Evolutionary conservation across 2,113 vertebrate genomes (phyloP), one percentile per base, ranked within the genome.

Genomic region (Ochotona princeps): DNA sequence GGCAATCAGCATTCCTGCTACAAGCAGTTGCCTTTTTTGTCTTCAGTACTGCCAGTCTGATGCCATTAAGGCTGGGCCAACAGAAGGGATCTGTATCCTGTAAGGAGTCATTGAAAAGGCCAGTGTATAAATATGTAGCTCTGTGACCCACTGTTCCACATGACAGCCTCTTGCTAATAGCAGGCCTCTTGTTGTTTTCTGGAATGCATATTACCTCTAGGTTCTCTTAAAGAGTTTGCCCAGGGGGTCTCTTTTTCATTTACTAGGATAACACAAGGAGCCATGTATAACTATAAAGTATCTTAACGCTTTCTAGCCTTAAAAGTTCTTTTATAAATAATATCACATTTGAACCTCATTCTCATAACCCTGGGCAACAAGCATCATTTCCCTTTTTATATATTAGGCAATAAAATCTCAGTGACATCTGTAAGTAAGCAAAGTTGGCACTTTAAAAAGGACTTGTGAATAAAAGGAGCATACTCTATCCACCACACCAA

Each of bases 271-370:
- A 87, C 32, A 73, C 28, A 44, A 5, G 3, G 30, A 82, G 44
- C 13, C 76, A 20, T 82, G 25, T 14, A 15, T 47, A 72, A 61
- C 66, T 79, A 35, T n/a, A 76, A 70, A 10, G 4, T 83, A n/a
- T 89, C 85, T 92, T 76, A 78, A 72, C 86, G 74, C 32, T 88
- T 30, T 93, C 73, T 54, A 75, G 67, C 60, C 84, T 95, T 87
- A 69, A 93, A 91, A 83, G 17, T 25, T 63, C 57, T 74, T 92
- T 83, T 44, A 66, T 15, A 87, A 91, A 74, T 49, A 86, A 67
- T 18, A 69, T 61, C 38, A 38, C 2, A 30, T 73, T 79, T 91
- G 12, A 83, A 61, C 26, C n/a, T 80, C 67, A 65, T 63, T 89
- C 49, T 21, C 21, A 49, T 49, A 92, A 65, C 20, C 28, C 20